Evolutionary conservation across 2,113 vertebrate species (phyloP).

Genomic region (Pipra filicauda): DNA sequence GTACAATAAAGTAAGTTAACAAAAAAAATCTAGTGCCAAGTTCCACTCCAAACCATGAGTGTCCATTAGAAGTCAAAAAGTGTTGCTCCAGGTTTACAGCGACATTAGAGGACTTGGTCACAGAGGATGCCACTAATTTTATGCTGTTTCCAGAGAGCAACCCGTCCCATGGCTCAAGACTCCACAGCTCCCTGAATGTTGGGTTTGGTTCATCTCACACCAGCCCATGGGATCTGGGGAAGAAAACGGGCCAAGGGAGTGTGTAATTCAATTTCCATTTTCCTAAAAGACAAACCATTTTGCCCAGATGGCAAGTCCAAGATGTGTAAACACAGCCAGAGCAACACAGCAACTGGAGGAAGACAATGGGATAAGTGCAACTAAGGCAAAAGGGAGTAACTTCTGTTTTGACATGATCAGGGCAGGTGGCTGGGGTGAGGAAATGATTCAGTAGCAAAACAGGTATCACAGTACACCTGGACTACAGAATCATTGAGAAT

Average conservation of each 20-base stretch:
- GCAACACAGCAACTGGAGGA: background rate
- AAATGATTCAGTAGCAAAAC: background rate
- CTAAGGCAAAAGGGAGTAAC: background rate
- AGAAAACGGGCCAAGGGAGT: rapidly evolving
- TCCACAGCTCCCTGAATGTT: background rate
- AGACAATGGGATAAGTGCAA: background rate
- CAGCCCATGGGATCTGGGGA: background rate
- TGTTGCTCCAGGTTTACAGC: background rate
- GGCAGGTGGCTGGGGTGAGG: background rate
- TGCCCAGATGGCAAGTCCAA: background rate
- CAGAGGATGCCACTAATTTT: background rate
- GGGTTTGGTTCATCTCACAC: background rate
- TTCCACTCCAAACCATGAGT: background rate
- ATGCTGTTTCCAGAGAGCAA: background rate
- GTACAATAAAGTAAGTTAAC: constrained; percentile 3
- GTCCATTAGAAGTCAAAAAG: background rate
- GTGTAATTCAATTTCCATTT: background rate
- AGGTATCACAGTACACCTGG: background rate
- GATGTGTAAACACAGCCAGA: background rate
- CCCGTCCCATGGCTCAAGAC: background rate
- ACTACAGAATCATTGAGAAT: background rate
- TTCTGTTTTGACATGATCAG: background rate
- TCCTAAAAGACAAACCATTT: background rate
- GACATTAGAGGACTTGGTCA: background rate
- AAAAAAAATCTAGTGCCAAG: background rate